These are phyloP conservation scores for Mechanitis mazaeus DNA, from an alignment of 2,888 invertebrate species.

Conservation along the genomic window DNA sequence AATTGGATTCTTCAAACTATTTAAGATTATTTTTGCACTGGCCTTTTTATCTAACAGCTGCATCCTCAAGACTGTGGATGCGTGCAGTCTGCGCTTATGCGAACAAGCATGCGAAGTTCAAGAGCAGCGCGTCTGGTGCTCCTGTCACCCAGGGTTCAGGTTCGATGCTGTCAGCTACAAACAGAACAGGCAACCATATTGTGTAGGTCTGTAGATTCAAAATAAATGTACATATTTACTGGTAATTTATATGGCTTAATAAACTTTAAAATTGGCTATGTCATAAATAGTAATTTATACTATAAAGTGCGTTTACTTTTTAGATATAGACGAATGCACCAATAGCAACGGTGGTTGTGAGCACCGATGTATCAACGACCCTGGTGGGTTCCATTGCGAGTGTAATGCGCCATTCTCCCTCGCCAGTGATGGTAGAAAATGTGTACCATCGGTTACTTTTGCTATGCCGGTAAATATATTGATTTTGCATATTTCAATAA, in stretches of 20 bases:
- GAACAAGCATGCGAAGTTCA: conserved; percentile 81
- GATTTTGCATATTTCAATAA: background rate
- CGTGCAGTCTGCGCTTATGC: conserved; percentile 79
- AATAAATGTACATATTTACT: background rate
- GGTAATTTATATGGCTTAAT: background rate
- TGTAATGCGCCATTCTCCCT: conserved; percentile 75
- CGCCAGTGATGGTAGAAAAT: conserved; percentile 76
- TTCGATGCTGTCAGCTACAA: conserved; percentile 77
- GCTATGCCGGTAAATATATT: conserved; percentile 44
- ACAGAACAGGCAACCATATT: conserved; percentile 77
- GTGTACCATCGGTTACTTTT: conserved; percentile 55
- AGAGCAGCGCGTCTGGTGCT: conserved; percentile 79
- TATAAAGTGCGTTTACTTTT: conserved; percentile 10
- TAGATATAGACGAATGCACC: conserved; percentile 77
- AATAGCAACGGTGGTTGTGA: conserved; percentile 79
- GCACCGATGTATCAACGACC: conserved; percentile 79
- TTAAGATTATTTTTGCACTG: too few relatives aligned
- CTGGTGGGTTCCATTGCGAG: conserved; percentile 77
- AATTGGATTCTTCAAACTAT: too few relatives aligned
- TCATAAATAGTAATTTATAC: too few relatives aligned
- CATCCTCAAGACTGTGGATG: conserved; percentile 76
- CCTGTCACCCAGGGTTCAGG: conserved; percentile 79
- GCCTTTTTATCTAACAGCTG: conserved; percentile 60
- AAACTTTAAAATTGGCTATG: too few relatives aligned
- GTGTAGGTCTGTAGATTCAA: conserved; percentile 63